Evolutionary conservation across 2,888 invertebrate species (phyloP).

Genomic region (Horisme vitalbata): DNA sequence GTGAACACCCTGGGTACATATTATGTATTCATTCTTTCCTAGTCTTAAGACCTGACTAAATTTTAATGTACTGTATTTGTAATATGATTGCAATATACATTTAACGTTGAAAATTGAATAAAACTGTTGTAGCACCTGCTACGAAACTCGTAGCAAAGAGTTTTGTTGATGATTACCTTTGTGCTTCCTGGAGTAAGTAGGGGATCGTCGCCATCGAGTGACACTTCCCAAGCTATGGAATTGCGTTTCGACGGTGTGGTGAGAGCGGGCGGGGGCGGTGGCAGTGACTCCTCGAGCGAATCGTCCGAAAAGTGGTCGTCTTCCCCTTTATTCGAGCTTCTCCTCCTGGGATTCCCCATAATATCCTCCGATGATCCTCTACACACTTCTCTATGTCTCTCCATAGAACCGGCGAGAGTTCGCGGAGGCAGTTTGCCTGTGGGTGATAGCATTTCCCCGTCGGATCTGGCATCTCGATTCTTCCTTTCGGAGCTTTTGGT

Average conservation of each 20-base stretch:
- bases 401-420: constrained; percentile 87
- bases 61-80: too few relatives aligned
- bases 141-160: not conserved
- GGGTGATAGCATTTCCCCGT: constrained; percentile 74
- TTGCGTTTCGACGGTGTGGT: constrained; percentile 87
- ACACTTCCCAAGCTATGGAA: constrained; percentile 94
- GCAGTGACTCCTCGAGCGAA: constrained; percentile 90
- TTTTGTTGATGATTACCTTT: constrained; percentile 70
- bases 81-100: too few relatives aligned
- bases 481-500: constrained; percentile 65
- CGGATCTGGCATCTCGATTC: constrained; percentile 65
- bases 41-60: too few relatives aligned
- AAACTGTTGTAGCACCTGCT: not conserved
- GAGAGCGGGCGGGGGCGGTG: constrained; percentile 83
- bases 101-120: too few relatives aligned
- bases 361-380: constrained; percentile 83
- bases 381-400: constrained; percentile 91
- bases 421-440: constrained; percentile 85
- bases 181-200: constrained; percentile 87
- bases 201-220: constrained; percentile 87
- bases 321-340: constrained; percentile 64
- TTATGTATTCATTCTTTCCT: too few relatives aligned
- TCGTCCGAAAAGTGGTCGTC: constrained; percentile 90
- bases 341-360: constrained; percentile 60
- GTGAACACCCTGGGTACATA: too few relatives aligned